Conservation (phyloP, 2,888 invertebrate species). For the Cephalotes varians region DNA sequence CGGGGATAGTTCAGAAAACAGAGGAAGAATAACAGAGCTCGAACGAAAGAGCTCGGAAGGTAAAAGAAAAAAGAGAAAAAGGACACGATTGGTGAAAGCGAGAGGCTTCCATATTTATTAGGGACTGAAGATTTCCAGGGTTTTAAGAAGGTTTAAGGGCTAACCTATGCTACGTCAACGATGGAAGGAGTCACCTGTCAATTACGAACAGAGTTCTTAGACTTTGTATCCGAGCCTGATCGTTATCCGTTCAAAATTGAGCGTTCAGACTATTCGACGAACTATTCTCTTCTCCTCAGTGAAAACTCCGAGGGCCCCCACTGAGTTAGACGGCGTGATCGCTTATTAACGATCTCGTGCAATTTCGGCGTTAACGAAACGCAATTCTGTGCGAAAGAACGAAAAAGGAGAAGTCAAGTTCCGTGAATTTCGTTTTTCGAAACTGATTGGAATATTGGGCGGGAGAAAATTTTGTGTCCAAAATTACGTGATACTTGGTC, state of each 20-base stretch:
- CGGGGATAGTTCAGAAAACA: neutral
- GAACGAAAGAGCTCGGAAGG: constrained; percentile 19
- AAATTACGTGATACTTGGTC: constrained; percentile 8
- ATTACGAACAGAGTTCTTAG: constrained; percentile 72
- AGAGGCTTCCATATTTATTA: constrained; percentile 74
- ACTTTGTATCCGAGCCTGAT: constrained; percentile 68
- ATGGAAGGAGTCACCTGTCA: constrained; percentile 78
- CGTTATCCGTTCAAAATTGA: constrained; percentile 76
- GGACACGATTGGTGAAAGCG: constrained; percentile 20
- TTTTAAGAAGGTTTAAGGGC: constrained; percentile 68
- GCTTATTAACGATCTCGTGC: constrained; percentile 67
- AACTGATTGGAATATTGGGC: neutral
- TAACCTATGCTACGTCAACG: constrained; percentile 48
- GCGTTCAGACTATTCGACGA: constrained; percentile 53
- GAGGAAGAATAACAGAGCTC: constrained; percentile 3
- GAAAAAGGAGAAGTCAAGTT: constrained; percentile 8
- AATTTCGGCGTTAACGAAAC: constrained; percentile 60
- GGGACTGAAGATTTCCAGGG: constrained; percentile 63
- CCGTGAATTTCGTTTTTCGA: constrained; percentile 29
- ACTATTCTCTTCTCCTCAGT: constrained; percentile 19
- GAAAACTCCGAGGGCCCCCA: constrained; percentile 51
- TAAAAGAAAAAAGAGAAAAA: neutral
- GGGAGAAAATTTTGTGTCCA: constrained; percentile 6
- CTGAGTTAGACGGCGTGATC: constrained; percentile 54
- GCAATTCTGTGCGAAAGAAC: constrained; percentile 20